Evolutionary conservation across 1,140 invertebrate species (phyloP).

Genomic region (Grapholita molesta): DNA sequence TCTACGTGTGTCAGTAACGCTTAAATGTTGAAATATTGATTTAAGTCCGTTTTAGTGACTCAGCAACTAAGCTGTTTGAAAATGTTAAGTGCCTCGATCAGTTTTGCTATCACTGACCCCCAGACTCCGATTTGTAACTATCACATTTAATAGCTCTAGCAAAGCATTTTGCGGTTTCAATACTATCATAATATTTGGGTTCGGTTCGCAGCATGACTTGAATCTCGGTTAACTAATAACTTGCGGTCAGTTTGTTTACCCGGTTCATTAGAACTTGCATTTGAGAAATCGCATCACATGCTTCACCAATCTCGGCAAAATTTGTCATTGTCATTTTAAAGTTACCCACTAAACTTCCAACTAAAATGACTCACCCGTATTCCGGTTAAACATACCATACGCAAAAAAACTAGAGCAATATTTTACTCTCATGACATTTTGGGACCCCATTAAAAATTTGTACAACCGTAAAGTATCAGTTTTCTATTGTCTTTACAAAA

Average conservation of each 20-base stretch:
- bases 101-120: slow-evolving; percentile 26
- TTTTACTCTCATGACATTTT: neutral
- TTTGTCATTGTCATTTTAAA: slow-evolving; percentile 28
- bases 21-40: slow-evolving; percentile 24
- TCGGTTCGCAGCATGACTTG: slow-evolving; percentile 31
- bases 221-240: slow-evolving; percentile 50
- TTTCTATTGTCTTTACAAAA: slow-evolving; percentile 55
- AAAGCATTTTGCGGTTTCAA: slow-evolving; percentile 60
- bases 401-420: slow-evolving; percentile 24
- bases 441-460: slow-evolving; percentile 37
- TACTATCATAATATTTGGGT: slow-evolving; percentile 55
- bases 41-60: slow-evolving; percentile 21
- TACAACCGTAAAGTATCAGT: slow-evolving; percentile 49
- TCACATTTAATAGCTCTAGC: slow-evolving; percentile 68
- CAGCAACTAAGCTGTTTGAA: slow-evolving; percentile 27
- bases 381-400: neutral
- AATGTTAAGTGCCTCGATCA: slow-evolving; percentile 16
- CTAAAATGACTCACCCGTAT: neutral
- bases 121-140: slow-evolving; percentile 62
- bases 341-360: neutral
- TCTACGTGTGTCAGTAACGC: too few relatives aligned
- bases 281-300: slow-evolving; percentile 51
- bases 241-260: slow-evolving; percentile 43
- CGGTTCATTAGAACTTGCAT: slow-evolving; percentile 29
- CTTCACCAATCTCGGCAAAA: slow-evolving; percentile 28